Evolutionary conservation across 2,888 invertebrate species (phyloP).

Genomic region (Melangyna quadrimaculata): DNA sequence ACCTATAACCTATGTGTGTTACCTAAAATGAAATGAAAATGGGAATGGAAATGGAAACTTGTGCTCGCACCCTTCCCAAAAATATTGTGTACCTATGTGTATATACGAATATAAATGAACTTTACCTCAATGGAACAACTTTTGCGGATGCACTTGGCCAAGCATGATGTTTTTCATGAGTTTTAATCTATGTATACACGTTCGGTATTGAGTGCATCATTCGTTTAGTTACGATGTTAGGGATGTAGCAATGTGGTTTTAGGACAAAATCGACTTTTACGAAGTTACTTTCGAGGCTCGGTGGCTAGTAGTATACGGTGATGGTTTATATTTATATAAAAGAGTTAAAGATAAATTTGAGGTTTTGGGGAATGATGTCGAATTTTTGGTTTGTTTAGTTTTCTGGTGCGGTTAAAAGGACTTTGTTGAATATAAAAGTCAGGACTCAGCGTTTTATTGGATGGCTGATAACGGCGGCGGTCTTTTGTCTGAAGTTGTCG

Average conservation of each 20-base stretch:
- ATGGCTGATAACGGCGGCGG: not conserved
- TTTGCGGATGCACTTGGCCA: slow-evolving; percentile 52
- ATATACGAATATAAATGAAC: not conserved
- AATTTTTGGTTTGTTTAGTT: slow-evolving; percentile 35
- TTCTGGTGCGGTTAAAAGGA: not conserved
- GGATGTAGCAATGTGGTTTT: not conserved
- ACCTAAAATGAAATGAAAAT: not conserved
- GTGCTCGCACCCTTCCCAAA: not conserved
- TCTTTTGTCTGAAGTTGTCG: not conserved
- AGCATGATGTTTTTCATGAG: slow-evolving; percentile 52
- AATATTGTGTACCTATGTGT: no score
- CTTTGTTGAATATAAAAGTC: slow-evolving; percentile 2
- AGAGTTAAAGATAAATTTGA: slow-evolving; percentile 25
- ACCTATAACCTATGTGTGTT: not conserved
- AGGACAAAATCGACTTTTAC: not conserved
- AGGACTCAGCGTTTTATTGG: slow-evolving; percentile 21
- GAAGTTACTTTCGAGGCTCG: slow-evolving; percentile 40
- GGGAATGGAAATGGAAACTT: not conserved
- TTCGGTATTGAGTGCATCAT: slow-evolving; percentile 13
- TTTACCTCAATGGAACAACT: slow-evolving; percentile 50
- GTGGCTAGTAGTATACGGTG: not conserved
- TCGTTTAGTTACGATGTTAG: not conserved
- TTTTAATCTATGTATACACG: slow-evolving; percentile 56
- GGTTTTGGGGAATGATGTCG: slow-evolving; percentile 12
- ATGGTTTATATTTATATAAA: not conserved